Percentiles rank a stretch among this genome's conserved stretches.
Evolutionary conservation across 2,113 vertebrate genomes (phyloP).

Genomic region (Tinamus guttatus): DNA sequence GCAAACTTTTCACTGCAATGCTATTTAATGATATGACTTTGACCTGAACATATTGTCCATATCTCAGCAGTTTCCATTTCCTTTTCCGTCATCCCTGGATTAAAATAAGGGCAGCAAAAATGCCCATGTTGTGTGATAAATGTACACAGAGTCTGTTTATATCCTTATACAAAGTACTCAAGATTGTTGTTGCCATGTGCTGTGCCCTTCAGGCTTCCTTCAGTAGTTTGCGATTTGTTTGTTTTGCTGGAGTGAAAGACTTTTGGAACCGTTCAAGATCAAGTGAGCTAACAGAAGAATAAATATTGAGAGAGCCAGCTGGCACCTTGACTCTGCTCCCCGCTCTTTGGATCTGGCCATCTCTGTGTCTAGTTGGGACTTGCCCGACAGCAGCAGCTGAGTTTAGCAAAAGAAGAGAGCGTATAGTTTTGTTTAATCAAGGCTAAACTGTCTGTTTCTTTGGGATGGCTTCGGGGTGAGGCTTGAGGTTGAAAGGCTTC

Average conservation of each 20-base stretch:
- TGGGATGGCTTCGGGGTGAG: not conserved
- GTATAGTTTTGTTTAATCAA: constrained; percentile 28
- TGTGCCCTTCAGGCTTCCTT: not conserved
- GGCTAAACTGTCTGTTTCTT: not conserved
- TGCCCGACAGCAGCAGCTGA: not conserved
- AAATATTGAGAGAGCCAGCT: not conserved
- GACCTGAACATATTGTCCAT: accelerated
- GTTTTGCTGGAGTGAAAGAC: not conserved
- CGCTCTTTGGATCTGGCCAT: not conserved
- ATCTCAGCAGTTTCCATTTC: not conserved
- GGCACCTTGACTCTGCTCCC: not conserved
- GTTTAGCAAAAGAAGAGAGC: accelerated
- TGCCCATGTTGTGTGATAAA: accelerated
- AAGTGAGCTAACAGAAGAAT: constrained; percentile 1
- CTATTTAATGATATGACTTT: not conserved
- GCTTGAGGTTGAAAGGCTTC: not conserved
- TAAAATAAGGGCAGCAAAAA: not conserved
- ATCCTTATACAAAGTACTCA: not conserved
- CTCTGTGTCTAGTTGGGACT: not conserved
- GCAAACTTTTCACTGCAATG: not conserved
- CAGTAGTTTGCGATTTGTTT: not conserved
- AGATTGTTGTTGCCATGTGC: accelerated
- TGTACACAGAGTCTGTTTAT: accelerated
- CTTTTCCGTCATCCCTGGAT: not conserved
- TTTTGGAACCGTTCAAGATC: not conserved